Base-by-base conservation (phyloP, 2,888 invertebrate species). In the Syrista parreyssii region DNA sequence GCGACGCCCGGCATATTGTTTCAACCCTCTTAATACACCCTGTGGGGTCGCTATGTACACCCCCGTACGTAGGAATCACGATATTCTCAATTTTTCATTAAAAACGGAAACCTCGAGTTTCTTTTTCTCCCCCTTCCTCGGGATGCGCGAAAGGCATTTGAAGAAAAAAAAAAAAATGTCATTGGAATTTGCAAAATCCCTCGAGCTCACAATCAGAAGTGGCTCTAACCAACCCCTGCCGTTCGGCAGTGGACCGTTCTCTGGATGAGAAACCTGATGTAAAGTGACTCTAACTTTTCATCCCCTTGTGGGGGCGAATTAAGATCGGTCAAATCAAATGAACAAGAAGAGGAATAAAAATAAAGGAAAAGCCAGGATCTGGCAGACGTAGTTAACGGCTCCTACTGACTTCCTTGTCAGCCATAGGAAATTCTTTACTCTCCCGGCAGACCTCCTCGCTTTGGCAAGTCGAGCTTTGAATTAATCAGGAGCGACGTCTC, bases 401-500 rank as follows among this genome's bases (percentile, higher is more conserved):
- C 55, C 23, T 55, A 6, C 55, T 55, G 55, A 55, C 23, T 55
- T 55, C 1, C 55, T 23, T 55, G 55, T 78, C 73, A 69, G 69
- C 68, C 75, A 78, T 71, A 73, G 75, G 75, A 79, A 78, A 80
- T 85, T 82, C 80, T 81, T 81, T 34, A 34, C 23, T 68, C 76
- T 73, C 76, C 73, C 33, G 68, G 73, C 79, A 78, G 78, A 77
- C 77, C 78, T 71, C 68, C 55, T 72, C 32, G 76, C 55, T 23
- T 23, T 55, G 55, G 55, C 55, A 55, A 55, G 55, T 74, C 76
- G 77, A 75, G 80, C 71, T 68, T 76, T 80, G 84, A 85, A 86
- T 86, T 86, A 86, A 85, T 86, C 86, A 85, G 80, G 55, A 75
- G 79, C 78, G 80, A 80, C 80, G 86, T 83, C 78, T 80, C 77